Evolutionary conservation across 2,888 invertebrate species (phyloP), one percentile per base, ranked within the genome.

Genomic region (Gymnoscelis rufifasciata): DNA sequence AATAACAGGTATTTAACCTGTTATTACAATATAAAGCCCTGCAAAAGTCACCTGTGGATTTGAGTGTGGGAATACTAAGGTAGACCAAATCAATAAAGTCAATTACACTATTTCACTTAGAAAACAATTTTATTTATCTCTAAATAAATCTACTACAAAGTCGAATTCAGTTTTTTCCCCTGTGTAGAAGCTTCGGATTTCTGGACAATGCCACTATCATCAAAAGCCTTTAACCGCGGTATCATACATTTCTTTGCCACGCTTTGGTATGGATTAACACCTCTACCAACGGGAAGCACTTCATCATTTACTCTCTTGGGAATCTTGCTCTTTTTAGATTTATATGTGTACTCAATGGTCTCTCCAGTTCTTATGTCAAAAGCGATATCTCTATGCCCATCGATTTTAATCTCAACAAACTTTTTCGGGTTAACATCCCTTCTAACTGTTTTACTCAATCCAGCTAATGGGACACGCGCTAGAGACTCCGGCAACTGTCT

Each of bases 261-360:
- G 19, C 1, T 3, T 2, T 19, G 2, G 1, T 5, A 2, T 1
- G 19, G 11, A n/a, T 11, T 15, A 19, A 6, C 3, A 1, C 11
- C 1, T 7, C 19, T 1, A 1, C 10, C 7, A 7, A 46, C 47
- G 38, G 47, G 52, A 52, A 14, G 56, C 10, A 53, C 59, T 51
- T 35, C 35, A 19, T 19, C 7, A 2, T 7, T 15, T 7, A 35
- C 35, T 53, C 68, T 47, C 52, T 64, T 62, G 8, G 72, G 75
- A 40, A 76, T 77, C 50, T 59, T 75, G 47, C 75, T 75, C 3
- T 61, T 62, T 39, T 49, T 71, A 4, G 11, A 19, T 8, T 5
- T 41, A 15, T 35, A 35, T 1, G 11, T 28, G 3, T 33, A 14
- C 12, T 19, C n/a, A 1, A 33, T 7, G 13, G 41, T 39, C 19